Evolutionary conservation across 2,888 invertebrate species (phyloP).

Genomic region (Exocentrus adspersus): DNA sequence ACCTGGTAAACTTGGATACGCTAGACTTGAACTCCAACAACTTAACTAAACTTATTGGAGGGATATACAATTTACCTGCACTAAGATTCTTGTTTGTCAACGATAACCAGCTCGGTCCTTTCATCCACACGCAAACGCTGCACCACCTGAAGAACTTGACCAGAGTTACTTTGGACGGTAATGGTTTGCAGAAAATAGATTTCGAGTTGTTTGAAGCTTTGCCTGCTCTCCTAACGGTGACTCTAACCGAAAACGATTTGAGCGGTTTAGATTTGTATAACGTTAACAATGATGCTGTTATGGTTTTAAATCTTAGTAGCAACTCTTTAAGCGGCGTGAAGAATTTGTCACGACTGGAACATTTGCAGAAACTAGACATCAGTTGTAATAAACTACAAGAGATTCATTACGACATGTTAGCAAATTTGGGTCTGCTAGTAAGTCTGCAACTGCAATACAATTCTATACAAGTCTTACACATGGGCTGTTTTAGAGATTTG

Average conservation of each 20-base stretch:
- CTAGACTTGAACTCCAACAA: constrained; percentile 27
- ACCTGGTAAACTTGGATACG: constrained; percentile 19
- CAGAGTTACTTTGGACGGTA: constrained; percentile 28
- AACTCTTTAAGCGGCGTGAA: constrained; percentile 21
- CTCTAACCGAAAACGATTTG: constrained; percentile 28
- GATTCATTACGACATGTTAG: constrained; percentile 26
- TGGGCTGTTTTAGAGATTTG: constrained; percentile 33
- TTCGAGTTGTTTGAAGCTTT: constrained; percentile 21
- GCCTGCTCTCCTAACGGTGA: constrained; percentile 16
- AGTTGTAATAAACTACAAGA: constrained; percentile 28
- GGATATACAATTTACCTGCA: constrained; percentile 22
- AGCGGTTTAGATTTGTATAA: constrained; percentile 24
- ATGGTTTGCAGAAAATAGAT: constrained; percentile 20
- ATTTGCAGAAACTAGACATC: constrained; percentile 25
- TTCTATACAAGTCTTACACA: constrained; percentile 20
- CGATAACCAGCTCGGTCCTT: constrained; percentile 21
- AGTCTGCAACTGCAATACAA: constrained; percentile 25
- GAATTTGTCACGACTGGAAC: constrained; percentile 19
- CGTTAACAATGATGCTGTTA: constrained; percentile 1
- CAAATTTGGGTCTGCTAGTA: constrained; percentile 10
- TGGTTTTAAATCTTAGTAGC: constrained; percentile 21
- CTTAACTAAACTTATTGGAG: constrained; percentile 15
- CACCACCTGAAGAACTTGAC: constrained; percentile 25
- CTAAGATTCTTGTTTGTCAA: constrained; percentile 25
- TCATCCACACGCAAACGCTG: background rate